Percentiles rank a stretch among this genome's conserved stretches.
phyloP scores from a whole-genome alignment of 2,888 invertebrate genomes.

The Carabus problematicus region DNA sequence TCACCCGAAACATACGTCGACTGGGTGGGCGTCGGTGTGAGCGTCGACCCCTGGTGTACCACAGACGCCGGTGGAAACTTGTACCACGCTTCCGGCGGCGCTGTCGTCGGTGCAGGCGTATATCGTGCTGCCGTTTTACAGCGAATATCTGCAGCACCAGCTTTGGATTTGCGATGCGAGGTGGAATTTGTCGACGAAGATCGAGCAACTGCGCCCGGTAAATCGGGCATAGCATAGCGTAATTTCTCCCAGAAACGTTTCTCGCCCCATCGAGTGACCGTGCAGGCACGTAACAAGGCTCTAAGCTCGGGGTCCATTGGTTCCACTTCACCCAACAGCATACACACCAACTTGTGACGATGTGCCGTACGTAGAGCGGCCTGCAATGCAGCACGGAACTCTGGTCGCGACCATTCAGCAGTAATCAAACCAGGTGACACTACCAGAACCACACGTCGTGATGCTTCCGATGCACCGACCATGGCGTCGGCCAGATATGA shows the following conservation, averaged over 20 bases:
- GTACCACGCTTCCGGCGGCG: conserved; percentile 75
- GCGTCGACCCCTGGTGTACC: conserved; percentile 60
- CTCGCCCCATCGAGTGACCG: conserved; percentile 77
- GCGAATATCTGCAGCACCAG: conserved; percentile 64
- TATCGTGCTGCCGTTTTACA: conserved; percentile 69
- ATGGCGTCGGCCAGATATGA: conserved; percentile 69
- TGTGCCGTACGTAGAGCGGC: conserved; percentile 75
- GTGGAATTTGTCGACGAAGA: conserved; percentile 59
- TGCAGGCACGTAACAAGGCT: conserved; percentile 74
- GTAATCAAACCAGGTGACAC: conserved; percentile 81
- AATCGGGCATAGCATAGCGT: conserved; percentile 78
- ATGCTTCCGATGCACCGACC: conserved; percentile 69
- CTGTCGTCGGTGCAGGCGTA: conserved; percentile 76
- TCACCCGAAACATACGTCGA: conserved; percentile 68
- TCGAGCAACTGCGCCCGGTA: conserved; percentile 65
- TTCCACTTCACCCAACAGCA: conserved; percentile 73
- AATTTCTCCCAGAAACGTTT: conserved; percentile 87
- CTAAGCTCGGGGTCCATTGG: conserved; percentile 79
- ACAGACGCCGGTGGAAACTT: conserved; percentile 68
- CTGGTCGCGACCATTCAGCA: conserved; percentile 83
- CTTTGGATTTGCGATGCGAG: conserved; percentile 56
- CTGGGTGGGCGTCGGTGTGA: conserved; percentile 67
- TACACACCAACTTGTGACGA: conserved; percentile 67
- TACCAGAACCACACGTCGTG: conserved; percentile 78
- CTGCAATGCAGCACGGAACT: conserved; percentile 82